Conservation (phyloP, 2,113 vertebrate genomes). For the Pristiophorus japonicus region DNA sequence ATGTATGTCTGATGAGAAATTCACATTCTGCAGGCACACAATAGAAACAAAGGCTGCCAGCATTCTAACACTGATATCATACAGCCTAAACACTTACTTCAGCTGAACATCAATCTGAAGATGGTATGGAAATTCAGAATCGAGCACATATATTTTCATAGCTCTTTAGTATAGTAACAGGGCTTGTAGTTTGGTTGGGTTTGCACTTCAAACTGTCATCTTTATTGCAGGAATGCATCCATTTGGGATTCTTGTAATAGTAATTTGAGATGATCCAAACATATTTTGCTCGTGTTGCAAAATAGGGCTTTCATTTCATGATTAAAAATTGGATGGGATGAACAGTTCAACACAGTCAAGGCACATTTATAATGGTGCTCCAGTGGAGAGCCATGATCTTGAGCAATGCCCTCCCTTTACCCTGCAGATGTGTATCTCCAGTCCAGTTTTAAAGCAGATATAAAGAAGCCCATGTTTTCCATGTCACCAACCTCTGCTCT, state of each 20-base stretch:
- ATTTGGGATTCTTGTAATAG: not conserved
- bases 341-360: not conserved
- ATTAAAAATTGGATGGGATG: not conserved
- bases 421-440: too few species aligned
- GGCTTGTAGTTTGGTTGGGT: not conserved
- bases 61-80: not conserved
- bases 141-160: not conserved
- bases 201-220: not conserved
- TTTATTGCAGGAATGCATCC: not conserved
- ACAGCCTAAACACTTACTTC: not conserved
- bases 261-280: not conserved
- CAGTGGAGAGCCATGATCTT: not conserved
- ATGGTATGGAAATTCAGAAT: not conserved
- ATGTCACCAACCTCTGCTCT: not conserved
- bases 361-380: not conserved
- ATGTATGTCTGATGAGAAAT: conserved; percentile 24
- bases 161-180: not conserved
- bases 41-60: conserved; percentile 4
- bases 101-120: not conserved
- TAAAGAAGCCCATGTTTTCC: not conserved
- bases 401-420: not conserved
- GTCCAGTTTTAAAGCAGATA: not conserved
- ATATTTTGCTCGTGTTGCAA: not conserved
- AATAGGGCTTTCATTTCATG: not conserved
- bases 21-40: conserved; percentile 30